phyloP scores from a whole-genome alignment of 2,113 vertebrate species.

The Triplophysa dalaica region DNA sequence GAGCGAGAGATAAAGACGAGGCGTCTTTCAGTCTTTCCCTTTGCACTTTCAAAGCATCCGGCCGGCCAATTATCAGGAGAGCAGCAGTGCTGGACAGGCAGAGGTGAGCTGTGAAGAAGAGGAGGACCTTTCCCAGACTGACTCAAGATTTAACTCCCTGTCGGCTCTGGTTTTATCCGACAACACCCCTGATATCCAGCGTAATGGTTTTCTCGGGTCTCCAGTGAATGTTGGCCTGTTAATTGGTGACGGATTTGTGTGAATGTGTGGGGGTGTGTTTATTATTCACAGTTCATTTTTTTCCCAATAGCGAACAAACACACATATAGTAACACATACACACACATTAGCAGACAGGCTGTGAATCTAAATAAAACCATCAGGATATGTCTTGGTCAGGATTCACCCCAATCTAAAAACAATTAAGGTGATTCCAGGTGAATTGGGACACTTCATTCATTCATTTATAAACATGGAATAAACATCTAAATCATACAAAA shows the following conservation, averaged over 20 bases:
- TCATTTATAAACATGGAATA: too few relatives aligned
- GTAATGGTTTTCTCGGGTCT: not conserved
- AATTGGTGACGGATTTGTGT: conserved; percentile 27
- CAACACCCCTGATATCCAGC: not conserved
- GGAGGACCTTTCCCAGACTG: not conserved
- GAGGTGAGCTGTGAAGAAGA: conserved; percentile 39
- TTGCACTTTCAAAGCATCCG: conserved; percentile 14
- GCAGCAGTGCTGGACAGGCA: not conserved
- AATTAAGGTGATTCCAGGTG: not conserved
- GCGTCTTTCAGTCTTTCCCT: conserved; percentile 2
- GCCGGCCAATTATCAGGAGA: conserved; percentile 37
- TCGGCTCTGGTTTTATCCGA: not conserved
- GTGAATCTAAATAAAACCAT: not conserved
- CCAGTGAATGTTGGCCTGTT: not conserved
- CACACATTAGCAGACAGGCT: not conserved
- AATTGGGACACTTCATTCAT: too few relatives aligned
- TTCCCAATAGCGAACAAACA: not conserved
- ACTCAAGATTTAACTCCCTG: not conserved
- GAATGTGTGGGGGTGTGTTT: conserved; percentile 24
- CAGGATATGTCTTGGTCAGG: not conserved
- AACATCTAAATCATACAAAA: too few relatives aligned
- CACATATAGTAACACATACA: conserved; percentile 15
- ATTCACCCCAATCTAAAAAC: not conserved
- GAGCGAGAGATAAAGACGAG: conserved; percentile 22
- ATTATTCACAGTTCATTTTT: not conserved